Conservation (phyloP, 2,113 vertebrate genomes). For the Lepidothrix coronata region DNA sequence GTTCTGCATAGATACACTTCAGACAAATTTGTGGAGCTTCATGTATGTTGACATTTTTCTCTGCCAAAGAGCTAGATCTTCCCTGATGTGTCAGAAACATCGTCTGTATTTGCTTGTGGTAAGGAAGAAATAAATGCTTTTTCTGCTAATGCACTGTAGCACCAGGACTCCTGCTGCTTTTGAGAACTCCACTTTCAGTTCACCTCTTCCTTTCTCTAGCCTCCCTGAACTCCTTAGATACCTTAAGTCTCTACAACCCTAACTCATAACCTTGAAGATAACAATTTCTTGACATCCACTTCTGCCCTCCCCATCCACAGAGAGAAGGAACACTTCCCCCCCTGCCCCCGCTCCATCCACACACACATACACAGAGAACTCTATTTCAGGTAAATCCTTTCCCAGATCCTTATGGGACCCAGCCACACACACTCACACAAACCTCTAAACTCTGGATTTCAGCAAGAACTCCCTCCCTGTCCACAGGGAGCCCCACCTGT, state of each 20-base stretch:
- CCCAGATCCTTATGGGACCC: neutral
- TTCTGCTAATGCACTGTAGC: neutral
- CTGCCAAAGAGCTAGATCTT: neutral
- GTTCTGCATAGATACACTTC: neutral
- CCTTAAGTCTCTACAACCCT: neutral
- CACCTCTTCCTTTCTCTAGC: neutral
- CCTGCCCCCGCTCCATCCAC: too few relatives aligned
- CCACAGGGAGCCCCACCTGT: too few relatives aligned
- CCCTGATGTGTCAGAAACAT: neutral
- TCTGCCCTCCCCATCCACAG: neutral
- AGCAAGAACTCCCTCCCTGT: neutral
- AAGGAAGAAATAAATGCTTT: neutral
- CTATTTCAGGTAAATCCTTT: neutral
- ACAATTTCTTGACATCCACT: neutral
- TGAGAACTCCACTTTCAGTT: neutral
- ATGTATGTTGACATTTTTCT: neutral
- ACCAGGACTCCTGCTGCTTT: neutral
- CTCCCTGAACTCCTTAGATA: neutral
- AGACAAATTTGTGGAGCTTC: neutral
- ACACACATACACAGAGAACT: accelerated
- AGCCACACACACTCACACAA: neutral
- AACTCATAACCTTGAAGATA: neutral
- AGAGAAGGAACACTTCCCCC: neutral
- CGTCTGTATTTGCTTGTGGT: neutral
- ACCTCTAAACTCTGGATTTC: neutral